phyloP scores from a whole-genome alignment of 2,888 invertebrate species.

The Synanthedon tipuliformis region DNA sequence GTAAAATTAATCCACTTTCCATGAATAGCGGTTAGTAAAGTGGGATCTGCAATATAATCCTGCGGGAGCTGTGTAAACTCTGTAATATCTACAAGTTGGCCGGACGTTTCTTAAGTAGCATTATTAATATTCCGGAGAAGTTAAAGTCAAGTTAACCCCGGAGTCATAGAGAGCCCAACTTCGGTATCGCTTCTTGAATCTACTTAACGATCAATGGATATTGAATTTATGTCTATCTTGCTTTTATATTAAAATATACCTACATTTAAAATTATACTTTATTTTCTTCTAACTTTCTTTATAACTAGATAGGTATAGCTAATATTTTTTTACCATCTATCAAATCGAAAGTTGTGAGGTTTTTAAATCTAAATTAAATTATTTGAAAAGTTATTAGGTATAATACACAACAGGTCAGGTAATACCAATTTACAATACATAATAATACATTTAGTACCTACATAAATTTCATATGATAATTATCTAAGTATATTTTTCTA shows the following conservation, averaged over 20 bases:
- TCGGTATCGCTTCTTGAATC: slow-evolving; percentile 30
- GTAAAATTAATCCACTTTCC: neutral
- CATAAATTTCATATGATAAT: no score
- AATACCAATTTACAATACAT: no score
- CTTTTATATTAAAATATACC: neutral
- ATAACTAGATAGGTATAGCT: no score
- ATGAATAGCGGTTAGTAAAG: slow-evolving; percentile 3
- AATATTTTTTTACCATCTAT: no score
- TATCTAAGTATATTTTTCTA: no score
- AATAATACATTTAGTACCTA: no score
- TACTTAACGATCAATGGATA: slow-evolving; percentile 40
- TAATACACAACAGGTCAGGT: no score
- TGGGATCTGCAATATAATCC: slow-evolving; percentile 34
- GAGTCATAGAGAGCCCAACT: slow-evolving; percentile 34
- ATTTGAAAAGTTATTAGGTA: no score
- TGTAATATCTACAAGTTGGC: slow-evolving; percentile 37
- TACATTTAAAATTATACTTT: no score
- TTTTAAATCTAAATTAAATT: no score
- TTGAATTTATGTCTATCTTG: neutral
- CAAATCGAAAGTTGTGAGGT: no score
- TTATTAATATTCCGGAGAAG: slow-evolving; percentile 46
- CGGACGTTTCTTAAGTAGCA: slow-evolving; percentile 36
- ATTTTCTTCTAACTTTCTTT: no score
- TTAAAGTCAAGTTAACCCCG: slow-evolving; percentile 20
- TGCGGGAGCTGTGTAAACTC: slow-evolving; percentile 36